Evolutionary conservation across 2,113 vertebrate species (phyloP).

Genomic region (Percopsis transmontana): DNA sequence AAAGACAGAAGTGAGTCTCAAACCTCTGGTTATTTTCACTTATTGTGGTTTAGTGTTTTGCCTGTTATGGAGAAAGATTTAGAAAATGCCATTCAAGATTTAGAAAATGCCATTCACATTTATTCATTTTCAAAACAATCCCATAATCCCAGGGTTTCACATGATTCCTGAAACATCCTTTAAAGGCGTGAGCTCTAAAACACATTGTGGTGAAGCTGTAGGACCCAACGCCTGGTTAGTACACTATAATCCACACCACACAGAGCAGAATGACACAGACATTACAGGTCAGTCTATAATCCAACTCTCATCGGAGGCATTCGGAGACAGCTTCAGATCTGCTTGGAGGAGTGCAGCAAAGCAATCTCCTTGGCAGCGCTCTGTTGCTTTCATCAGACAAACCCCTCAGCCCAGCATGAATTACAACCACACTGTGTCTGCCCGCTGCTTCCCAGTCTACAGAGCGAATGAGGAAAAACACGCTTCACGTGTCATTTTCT

Average conservation of each 20-base stretch:
- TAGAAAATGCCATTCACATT: too few species aligned
- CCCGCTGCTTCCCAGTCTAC: conserved; percentile 86
- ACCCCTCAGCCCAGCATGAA: conserved; percentile 98
- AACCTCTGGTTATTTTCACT: conserved; percentile 3
- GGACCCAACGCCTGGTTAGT: conserved; percentile 94
- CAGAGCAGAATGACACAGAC: conserved; percentile 98
- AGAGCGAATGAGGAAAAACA: conserved; percentile 74
- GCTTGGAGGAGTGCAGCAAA: conserved; percentile 99
- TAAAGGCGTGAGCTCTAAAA: conserved; percentile 76
- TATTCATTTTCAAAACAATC: too few species aligned
- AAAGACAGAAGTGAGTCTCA: conserved; percentile 53
- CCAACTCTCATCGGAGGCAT: conserved; percentile 99
- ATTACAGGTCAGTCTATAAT: conserved; percentile 99
- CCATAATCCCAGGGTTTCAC: too few species aligned
- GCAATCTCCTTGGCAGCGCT: conserved; percentile 99
- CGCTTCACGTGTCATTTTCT: conserved; percentile 85
- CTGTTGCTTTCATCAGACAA: conserved; percentile 98
- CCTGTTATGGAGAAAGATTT: too few species aligned
- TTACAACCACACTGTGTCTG: conserved; percentile 96
- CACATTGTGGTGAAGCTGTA: conserved; percentile 86
- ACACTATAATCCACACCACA: conserved; percentile 93
- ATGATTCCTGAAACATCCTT: conserved; percentile 42
- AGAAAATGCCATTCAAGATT: too few species aligned
- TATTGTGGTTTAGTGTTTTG: not conserved
- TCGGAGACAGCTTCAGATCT: conserved; percentile 98